These are phyloP conservation scores for Autographa gamma DNA, from an alignment of 2,888 invertebrate species.

Conservation along the genomic window DNA sequence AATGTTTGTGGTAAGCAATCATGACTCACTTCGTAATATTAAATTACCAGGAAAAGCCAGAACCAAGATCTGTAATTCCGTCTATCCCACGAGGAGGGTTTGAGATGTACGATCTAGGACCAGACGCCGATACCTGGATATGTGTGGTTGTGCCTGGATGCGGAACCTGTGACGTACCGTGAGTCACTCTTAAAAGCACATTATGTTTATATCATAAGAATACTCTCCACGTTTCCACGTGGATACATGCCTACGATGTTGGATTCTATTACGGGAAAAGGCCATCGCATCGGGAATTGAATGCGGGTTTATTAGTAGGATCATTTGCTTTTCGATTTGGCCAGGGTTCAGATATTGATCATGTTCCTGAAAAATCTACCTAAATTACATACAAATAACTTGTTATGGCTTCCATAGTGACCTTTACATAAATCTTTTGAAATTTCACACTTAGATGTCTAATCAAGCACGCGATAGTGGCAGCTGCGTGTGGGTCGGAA, in stretches of 20 bases:
- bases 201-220: not conserved
- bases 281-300: too few species aligned
- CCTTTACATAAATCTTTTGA: constrained; percentile 50
- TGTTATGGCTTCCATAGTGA: not conserved
- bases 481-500: constrained; percentile 73
- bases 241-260: too few species aligned
- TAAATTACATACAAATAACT: too few species aligned
- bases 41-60: constrained; percentile 61
- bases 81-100: constrained; percentile 72
- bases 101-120: constrained; percentile 74
- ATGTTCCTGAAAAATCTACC: too few species aligned
- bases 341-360: too few species aligned
- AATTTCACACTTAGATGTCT: constrained; percentile 41
- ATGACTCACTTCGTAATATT: not conserved
- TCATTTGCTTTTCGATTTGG: too few species aligned
- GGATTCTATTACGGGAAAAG: too few species aligned
- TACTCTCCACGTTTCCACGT: not conserved
- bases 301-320: too few species aligned
- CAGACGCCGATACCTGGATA: constrained; percentile 75
- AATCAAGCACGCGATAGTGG: constrained; percentile 71
- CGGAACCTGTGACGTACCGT: constrained; percentile 71
- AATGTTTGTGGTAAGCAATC: too few species aligned
- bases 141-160: constrained; percentile 78
- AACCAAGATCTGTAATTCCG: constrained; percentile 22
- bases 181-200: constrained; percentile 27